phyloP scores from a whole-genome alignment of 2,888 invertebrate species.

The Sepiola atlantica region DNA sequence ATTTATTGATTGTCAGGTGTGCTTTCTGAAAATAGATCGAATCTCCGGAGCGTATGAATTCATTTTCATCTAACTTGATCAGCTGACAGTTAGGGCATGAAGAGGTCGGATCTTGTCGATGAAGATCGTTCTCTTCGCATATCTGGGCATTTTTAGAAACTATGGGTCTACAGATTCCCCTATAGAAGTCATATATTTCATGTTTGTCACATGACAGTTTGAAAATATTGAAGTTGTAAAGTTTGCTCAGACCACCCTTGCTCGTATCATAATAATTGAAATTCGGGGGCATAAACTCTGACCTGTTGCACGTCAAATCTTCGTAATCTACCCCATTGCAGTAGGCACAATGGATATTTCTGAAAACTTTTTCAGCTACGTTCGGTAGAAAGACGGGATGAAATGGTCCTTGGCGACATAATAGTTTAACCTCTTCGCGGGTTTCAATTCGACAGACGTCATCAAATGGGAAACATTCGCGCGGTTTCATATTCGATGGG shows the following conservation, averaged over 20 bases:
- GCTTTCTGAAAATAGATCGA: background rate
- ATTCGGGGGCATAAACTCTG: background rate
- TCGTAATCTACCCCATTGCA: background rate
- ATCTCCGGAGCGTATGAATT: background rate
- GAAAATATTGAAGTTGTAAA: background rate
- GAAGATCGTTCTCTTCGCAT: background rate
- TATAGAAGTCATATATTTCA: background rate
- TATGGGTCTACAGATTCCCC: background rate
- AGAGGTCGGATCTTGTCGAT: background rate
- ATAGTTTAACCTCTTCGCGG: background rate
- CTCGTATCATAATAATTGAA: background rate
- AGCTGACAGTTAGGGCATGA: background rate
- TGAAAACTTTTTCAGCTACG: background rate
- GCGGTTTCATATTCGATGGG: background rate
- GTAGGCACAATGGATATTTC: background rate
- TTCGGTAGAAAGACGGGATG: background rate
- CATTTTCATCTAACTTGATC: conserved; percentile 23
- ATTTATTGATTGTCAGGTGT: background rate
- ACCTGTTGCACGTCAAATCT: background rate
- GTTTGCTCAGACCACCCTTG: background rate
- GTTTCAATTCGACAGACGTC: background rate
- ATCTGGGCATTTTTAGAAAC: background rate
- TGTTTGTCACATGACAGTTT: background rate
- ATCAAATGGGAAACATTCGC: background rate
- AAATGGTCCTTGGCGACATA: background rate